Evolutionary conservation across 2,113 vertebrate genomes (phyloP).

Genomic region (Erythrocercus mccallii): DNA sequence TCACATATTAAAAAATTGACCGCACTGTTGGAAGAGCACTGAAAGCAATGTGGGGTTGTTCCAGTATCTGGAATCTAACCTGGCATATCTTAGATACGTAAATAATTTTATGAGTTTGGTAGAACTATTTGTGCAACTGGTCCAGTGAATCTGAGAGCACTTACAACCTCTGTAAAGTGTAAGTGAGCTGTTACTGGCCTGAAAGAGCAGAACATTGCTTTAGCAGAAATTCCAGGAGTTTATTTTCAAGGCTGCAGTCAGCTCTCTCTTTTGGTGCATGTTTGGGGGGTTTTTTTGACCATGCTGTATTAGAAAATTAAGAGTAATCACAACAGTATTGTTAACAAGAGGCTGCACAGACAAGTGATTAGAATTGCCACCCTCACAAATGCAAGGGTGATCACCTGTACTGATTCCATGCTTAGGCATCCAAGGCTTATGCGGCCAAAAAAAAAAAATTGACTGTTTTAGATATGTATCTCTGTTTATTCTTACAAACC

Average conservation of each 20-base stretch:
- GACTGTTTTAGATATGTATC: not conserved
- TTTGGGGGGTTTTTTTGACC: not conserved
- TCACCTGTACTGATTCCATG: not conserved
- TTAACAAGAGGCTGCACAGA: not conserved
- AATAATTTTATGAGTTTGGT: not conserved
- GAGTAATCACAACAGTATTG: not conserved
- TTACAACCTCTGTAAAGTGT: not conserved
- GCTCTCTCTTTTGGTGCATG: not conserved
- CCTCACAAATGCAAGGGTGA: not conserved
- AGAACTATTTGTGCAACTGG: not conserved
- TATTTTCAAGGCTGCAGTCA: not conserved
- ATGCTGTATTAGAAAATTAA: not conserved
- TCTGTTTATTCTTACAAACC: not conserved
- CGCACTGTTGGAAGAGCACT: accelerated
- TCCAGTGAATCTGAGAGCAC: not conserved
- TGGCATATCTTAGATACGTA: not conserved
- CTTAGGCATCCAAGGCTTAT: not conserved
- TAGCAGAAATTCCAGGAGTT: not conserved
- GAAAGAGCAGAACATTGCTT: not conserved
- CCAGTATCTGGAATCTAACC: not conserved
- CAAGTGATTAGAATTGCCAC: not conserved
- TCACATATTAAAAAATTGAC: not conserved
- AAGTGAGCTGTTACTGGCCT: not conserved
- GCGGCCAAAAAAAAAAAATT: not conserved
- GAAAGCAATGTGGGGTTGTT: not conserved